Base-by-base conservation (phyloP, 2,113 vertebrate genomes). In the Tupaia chinensis region DNA sequence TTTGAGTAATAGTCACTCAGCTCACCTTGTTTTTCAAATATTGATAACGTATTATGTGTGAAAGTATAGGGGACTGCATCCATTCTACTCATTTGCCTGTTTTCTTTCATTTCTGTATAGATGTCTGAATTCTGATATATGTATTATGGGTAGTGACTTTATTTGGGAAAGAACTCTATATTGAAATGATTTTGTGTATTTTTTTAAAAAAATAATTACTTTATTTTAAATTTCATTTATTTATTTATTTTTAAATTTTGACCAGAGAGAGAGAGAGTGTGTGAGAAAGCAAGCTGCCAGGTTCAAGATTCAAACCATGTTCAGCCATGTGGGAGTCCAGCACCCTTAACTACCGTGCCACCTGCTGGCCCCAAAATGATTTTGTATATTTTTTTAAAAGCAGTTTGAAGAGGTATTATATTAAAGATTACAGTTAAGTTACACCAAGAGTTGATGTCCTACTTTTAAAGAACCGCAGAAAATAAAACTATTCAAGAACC, bases 331-430 rank as follows among this genome's bases (percentile, higher is more conserved):
- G 44, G 44, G 44, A 44, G 44, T 44, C 44, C 44, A 44, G 44
- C 44, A 44, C 44, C 44, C 44, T 44, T 44, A 44, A 44, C 44
- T 44, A 44, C 44, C 44, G 5, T 44, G 44, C 44, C 44, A 44
- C 44, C 44, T 44, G 44, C 44, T 44, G 44, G 44, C 44, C 44
- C 44, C 44, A 44, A 79, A 87, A 84, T 94, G 60, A 91, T 89
- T 88, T 95, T 84, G 27, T 90, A 83, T 77, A 17, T 74, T 78
- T 95, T 95, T 91, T 80, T 74, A 91, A 74, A 93, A n/a, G 14
- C 80, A 27, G 44, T 44, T 66, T 69, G 34, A 66, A 88, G 25
- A 16, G 81, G 34, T 90, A 7, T 87, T 89, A 44, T 70, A 17
- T 92, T 88, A 58, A 9, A 9, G 32, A 19, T 89, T 85, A 80